A percentile compares a stretch with the other conserved stretches of the same genome.
These are phyloP conservation scores for Zoanthus solanderi DNA, from an alignment of 92 coral and sea anemone genomes.

Conservation along the genomic window DNA sequence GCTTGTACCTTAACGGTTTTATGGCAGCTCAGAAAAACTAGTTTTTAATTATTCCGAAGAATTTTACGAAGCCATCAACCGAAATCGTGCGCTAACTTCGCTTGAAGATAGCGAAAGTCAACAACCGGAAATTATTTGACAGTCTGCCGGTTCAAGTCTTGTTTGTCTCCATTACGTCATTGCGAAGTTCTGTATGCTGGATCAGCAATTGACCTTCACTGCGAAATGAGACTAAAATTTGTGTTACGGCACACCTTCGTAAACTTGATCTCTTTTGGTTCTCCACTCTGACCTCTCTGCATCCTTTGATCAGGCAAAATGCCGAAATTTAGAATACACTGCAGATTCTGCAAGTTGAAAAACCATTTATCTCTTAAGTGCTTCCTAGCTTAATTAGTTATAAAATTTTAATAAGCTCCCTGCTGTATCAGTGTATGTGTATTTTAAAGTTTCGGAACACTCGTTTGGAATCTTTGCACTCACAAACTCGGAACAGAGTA, in stretches of 20 bases:
- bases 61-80: neutral
- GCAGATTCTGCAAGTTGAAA: neutral
- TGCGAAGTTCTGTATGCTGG: conserved; percentile 13
- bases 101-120: neutral
- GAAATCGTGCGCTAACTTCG: neutral
- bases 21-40: conserved; percentile 35
- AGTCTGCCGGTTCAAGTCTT: conserved; percentile 3
- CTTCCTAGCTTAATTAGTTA: neutral
- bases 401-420: neutral
- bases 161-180: conserved; percentile 38
- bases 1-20: neutral
- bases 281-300: conserved; percentile 20
- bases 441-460: neutral
- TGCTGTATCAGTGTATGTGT: neutral
- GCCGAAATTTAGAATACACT: neutral
- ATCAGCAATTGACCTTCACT: neutral
- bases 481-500: neutral
- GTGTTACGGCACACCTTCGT: conserved; percentile 18
- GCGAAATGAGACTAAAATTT: neutral
- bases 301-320: neutral
- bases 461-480: conserved; percentile 3
- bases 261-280: neutral
- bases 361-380: neutral
- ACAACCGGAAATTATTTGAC: conserved; percentile 27
- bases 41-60: neutral